Percentiles rank a stretch among this genome's conserved stretches.
These are phyloP conservation scores for Pristis pectinata DNA, from an alignment of 2,797 vertebrate genomes.

Conservation along the genomic window DNA sequence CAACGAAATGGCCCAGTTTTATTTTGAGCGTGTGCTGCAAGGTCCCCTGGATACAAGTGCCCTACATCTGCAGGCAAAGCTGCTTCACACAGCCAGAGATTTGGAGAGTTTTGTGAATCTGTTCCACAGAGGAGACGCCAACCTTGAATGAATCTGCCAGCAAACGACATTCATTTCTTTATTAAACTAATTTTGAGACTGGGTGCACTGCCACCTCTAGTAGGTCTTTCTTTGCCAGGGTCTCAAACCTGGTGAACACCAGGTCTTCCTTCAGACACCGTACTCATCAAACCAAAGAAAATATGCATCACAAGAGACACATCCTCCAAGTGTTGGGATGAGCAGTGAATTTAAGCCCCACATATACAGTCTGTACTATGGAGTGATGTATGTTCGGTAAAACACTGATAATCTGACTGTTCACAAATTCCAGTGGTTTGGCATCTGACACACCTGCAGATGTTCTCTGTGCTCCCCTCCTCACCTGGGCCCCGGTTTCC, in stretches of 20 bases:
- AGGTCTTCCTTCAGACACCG: background rate
- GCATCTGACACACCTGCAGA: no score
- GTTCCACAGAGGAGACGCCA: background rate
- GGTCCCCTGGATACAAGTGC: background rate
- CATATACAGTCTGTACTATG: no score
- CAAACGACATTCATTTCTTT: background rate
- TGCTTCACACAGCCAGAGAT: background rate
- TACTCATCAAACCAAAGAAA: background rate
- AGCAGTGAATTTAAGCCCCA: no score
- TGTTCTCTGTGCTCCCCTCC: no score
- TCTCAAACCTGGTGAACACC: no score
- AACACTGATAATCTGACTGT: no score
- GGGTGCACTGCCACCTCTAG: no score
- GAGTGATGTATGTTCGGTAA: no score
- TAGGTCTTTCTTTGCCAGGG: background rate
- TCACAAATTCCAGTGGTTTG: no score
- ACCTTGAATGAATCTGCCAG: background rate
- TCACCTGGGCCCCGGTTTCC: no score
- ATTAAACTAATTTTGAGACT: background rate
- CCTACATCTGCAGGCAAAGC: background rate
- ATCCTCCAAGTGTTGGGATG: no score
- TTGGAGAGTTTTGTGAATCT: background rate
- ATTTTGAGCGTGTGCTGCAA: background rate
- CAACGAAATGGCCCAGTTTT: background rate
- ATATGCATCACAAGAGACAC: no score